A percentile compares a stretch with the other conserved stretches of the same genome.
phyloP scores from a whole-genome alignment of 2,797 vertebrate species.

The Xenops minutus region DNA sequence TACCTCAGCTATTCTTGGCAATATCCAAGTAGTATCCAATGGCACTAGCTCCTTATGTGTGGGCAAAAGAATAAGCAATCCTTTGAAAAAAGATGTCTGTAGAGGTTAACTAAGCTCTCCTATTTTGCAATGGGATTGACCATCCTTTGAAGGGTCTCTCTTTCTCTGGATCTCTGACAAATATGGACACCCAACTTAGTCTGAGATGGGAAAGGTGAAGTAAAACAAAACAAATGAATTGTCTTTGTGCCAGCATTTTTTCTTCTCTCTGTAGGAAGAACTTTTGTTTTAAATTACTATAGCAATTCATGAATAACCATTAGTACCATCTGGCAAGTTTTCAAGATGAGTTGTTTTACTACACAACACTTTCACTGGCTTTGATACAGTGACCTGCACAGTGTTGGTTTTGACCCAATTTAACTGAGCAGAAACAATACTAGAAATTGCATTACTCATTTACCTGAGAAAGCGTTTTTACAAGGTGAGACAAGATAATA shows the following conservation, averaged over 20 bases:
- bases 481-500: not conserved
- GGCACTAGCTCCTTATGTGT: not conserved
- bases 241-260: not conserved
- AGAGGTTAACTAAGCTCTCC: not conserved
- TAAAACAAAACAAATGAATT: not conserved
- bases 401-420: constrained; percentile 4
- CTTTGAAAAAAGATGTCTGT: not conserved
- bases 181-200: not conserved
- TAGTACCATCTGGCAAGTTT: constrained; percentile 26
- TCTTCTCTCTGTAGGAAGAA: not conserved
- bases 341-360: constrained; percentile 34
- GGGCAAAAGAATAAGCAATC: not conserved
- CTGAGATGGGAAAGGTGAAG: not conserved
- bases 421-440: constrained; percentile 1
- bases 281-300: not conserved
- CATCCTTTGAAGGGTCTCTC: not conserved
- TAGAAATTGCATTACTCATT: not conserved
- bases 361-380: not conserved
- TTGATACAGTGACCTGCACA: not conserved
- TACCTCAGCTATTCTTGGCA: not conserved
- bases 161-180: not conserved
- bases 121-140: not conserved
- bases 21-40: not conserved
- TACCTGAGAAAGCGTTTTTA: constrained; percentile 16
- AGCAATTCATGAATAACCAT: constrained; percentile 25